phyloP scores from a whole-genome alignment of 2,113 vertebrate species.

The Bagarius yarrelli region DNA sequence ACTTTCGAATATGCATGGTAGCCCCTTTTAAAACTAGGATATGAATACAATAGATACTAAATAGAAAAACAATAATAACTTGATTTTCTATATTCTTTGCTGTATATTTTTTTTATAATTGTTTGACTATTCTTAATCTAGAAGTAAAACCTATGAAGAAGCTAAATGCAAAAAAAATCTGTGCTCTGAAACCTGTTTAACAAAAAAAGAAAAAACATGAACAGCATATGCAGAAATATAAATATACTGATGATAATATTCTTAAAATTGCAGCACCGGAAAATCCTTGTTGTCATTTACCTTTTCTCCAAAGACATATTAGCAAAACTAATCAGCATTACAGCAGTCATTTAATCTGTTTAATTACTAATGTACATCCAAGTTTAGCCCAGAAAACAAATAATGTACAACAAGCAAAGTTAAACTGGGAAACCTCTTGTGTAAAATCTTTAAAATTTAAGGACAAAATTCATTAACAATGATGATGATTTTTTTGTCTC shows the following conservation, averaged over 20 bases:
- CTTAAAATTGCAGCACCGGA: not conserved
- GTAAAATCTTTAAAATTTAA: not conserved
- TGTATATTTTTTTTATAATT: not conserved
- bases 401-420: not conserved
- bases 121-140: not conserved
- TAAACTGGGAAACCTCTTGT: not conserved
- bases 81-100: too few relatives aligned
- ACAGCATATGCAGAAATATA: not conserved
- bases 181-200: not conserved
- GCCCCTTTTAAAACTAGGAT: too few relatives aligned
- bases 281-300: not conserved
- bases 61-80: too few relatives aligned
- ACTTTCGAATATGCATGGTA: too few relatives aligned
- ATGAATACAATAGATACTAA: too few relatives aligned
- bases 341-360: not conserved
- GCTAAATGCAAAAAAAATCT: not conserved
- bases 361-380: not conserved
- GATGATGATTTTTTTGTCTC: not conserved
- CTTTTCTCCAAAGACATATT: not conserved
- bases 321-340: not conserved
- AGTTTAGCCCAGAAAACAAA: not conserved
- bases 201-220: not conserved
- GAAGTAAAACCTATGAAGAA: not conserved
- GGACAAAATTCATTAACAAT: not conserved
- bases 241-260: not conserved